Base-by-base conservation (phyloP, 1,140 invertebrate species). In the Physella acuta region DNA sequence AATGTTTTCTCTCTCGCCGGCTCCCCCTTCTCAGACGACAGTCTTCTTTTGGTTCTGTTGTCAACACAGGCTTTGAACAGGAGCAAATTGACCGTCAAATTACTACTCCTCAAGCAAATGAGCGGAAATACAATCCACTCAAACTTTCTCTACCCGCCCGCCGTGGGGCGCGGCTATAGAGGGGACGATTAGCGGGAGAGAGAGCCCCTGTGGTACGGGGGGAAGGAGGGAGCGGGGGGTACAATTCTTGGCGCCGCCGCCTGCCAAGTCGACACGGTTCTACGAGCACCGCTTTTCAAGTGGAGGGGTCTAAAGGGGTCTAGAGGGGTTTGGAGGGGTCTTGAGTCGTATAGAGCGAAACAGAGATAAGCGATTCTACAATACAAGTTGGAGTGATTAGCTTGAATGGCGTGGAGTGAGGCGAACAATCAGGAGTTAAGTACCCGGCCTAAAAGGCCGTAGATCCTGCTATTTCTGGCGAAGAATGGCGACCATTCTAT, bases 51-150 rank as follows among this genome's bases (percentile, higher is more conserved):
- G 64, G 64, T 67, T 36, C 37, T 67, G 64, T 67, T 67, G 52
- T 51, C 56, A 26, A 60, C 53, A 68, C 66, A 49, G n/a, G 11
- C 34, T 67, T 67, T 0, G 28, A 49, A 33, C 11, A 33, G 39
- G 26, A 14, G 55, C 66, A 68, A 68, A 68, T 68, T 68, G 66
- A 68, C 36, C 56, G 66, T 33, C 66, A 68, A 68, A 68, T 68
- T 60, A 56, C 36, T 60, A 33, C 39, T 37, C 16, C 51, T 28
- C 24, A 56, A 17, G 24, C 56, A 60, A 60, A 68, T 49, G 56
- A 68, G 66, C 66, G 66, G 66, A 68, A 68, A 68, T 55, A 68
- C 55, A 59, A 60, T 68, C 56, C 33, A n/a, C 56, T 68, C 37
- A 49, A 68, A 60, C 34, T 49, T 58, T 59, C 56, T 1, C 39